Conservation (phyloP, 2,888 invertebrate species). For the Drosophila mulleri region DNA sequence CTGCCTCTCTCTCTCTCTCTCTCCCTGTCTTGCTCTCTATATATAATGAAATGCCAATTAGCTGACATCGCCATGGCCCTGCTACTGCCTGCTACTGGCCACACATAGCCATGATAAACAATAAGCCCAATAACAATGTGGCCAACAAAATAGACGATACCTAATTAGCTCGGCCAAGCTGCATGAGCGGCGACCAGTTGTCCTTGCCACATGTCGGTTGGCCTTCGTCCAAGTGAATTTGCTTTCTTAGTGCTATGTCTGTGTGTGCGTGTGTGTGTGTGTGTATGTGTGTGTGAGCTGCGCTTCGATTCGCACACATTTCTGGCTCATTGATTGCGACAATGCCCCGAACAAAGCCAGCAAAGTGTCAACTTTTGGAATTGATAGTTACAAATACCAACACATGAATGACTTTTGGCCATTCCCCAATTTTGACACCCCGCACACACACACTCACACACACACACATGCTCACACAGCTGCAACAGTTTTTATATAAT, state of each 20-base stretch:
- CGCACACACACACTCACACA: not conserved
- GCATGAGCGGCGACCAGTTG: slow-evolving; percentile 10
- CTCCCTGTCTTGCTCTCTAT: slow-evolving; percentile 31
- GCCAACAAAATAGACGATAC: slow-evolving; percentile 15
- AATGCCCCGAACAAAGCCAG: slow-evolving; percentile 54
- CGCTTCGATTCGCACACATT: slow-evolving; percentile 47
- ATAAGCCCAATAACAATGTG: slow-evolving; percentile 28
- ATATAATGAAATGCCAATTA: slow-evolving; percentile 73
- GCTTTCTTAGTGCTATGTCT: slow-evolving; percentile 13
- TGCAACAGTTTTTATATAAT: slow-evolving; percentile 5
- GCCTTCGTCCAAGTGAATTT: slow-evolving; percentile 33
- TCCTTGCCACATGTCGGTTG: slow-evolving; percentile 20
- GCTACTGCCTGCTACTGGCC: slow-evolving; percentile 9
- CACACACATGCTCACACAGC: not conserved
- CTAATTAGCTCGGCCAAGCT: slow-evolving; percentile 43
- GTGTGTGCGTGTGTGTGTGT: slow-evolving; percentile 8
- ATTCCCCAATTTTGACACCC: slow-evolving; percentile 18
- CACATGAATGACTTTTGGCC: slow-evolving; percentile 37
- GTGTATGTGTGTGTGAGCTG: slow-evolving; percentile 13
- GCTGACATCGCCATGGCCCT: slow-evolving; percentile 45
- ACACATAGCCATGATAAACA: slow-evolving; percentile 16
- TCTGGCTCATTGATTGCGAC: slow-evolving; percentile 67
- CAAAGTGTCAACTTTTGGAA: slow-evolving; percentile 70
- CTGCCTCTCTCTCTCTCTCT: not conserved
- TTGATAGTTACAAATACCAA: slow-evolving; percentile 64